Base-by-base conservation (phyloP, 1,140 invertebrate genomes). In the Berghia stephanieae region DNA sequence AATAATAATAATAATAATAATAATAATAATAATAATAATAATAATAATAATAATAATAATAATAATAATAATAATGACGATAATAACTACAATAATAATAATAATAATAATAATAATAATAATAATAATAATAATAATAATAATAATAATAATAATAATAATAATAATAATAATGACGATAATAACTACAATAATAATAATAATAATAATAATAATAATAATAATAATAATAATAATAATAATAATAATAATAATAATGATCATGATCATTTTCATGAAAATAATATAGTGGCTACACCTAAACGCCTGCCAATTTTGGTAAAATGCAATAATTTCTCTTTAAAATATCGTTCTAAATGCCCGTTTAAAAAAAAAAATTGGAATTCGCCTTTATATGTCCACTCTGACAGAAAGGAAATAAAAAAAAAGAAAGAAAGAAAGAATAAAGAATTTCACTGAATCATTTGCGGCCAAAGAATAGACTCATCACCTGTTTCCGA, bases 1-100 rank as follows among this genome's bases (percentile, higher is more conserved):
- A 69, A 36, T 43, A 69, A 36, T 43, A 69, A 36, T 43, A 69
- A 27, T 69, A 69, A 36, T 69, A 69, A 36, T 69, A 69, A 36
- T 63, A 63, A 27, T 69, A 69, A 36, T 43, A 40, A 36, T 69
- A 69, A 36, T 43, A 69, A 27, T 69, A 69, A 36, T 69, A 69
- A 36, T 69, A 69, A 36, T 36, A 69, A 36, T 69, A 69, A 36
- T 69, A 69, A 36, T 69, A 69, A 36, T 40, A 69, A 36, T 40
- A 69, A 36, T 69, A 69, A 36, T 69, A 69, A 36, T 43, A 69
- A 36, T 43, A 69, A 36, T 16, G 40, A 36, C 27, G 40, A 36
- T 43, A 69, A 36, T 43, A 69, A 36, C 27, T 36, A 36, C 38
- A 69, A 36, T 43, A 69, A 36, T 43, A 69, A 36, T 43, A 69